These are phyloP conservation scores for western clawed frog (Xenopus tropicalis) DNA, from an alignment of 2,113 vertebrate genomes.

Conservation along the genomic window DNA sequence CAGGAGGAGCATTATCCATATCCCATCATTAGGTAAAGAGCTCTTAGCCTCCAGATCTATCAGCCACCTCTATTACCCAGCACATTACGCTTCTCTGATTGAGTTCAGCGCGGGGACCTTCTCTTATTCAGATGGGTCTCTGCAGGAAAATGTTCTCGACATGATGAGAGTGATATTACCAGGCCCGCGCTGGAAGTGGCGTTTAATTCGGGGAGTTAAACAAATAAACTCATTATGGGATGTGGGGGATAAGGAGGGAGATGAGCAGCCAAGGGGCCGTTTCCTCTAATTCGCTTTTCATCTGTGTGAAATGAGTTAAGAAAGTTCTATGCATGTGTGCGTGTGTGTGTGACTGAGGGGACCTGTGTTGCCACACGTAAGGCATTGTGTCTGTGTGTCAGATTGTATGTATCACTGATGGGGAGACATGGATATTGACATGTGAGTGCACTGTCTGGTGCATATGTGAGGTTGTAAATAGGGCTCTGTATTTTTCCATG, in stretches of 20 bases:
- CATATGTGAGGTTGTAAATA: no score
- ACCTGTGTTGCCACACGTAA: neutral
- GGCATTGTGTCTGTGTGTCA: neutral
- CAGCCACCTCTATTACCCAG: constrained; percentile 89
- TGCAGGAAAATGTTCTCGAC: constrained; percentile 94
- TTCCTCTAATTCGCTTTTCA: constrained; percentile 85
- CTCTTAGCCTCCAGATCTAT: constrained; percentile 87
- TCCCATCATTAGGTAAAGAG: constrained; percentile 97
- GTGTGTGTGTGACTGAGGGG: neutral
- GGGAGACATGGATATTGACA: no score
- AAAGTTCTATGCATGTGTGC: constrained; percentile 50
- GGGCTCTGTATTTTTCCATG: neutral
- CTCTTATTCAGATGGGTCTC: constrained; percentile 97
- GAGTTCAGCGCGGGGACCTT: constrained; percentile 89
- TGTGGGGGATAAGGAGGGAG: constrained; percentile 56
- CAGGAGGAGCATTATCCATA: constrained; percentile 97
- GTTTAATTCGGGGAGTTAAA: constrained; percentile 98
- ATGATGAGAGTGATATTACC: constrained; percentile 93
- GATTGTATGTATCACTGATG: neutral
- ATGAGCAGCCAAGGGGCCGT: constrained; percentile 86
- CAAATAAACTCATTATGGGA: constrained; percentile 95
- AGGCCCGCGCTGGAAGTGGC: constrained; percentile 84
- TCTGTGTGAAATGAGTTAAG: constrained; percentile 88
- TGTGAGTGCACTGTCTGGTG: no score
- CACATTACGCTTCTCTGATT: constrained; percentile 87